Evolutionary conservation across 2,888 invertebrate genomes (phyloP).

Genomic region (Heliconius cydno): DNA sequence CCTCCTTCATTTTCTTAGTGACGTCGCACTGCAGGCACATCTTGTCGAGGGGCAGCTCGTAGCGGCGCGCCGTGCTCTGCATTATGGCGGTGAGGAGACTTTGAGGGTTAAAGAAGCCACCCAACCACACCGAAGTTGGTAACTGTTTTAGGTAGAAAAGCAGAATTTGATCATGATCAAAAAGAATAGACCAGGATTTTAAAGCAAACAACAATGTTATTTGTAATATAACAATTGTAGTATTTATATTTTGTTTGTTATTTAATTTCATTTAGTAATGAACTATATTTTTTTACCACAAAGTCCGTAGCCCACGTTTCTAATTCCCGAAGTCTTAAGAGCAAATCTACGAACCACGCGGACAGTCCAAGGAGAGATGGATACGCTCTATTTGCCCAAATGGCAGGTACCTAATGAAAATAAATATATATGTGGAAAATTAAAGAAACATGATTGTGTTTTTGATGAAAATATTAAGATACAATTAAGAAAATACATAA

Average conservation of each 20-base stretch:
- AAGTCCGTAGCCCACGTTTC: slow-evolving; percentile 98
- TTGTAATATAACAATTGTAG: no score
- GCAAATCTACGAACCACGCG: slow-evolving; percentile 96
- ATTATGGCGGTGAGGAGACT: slow-evolving; percentile 98
- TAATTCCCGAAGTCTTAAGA: slow-evolving; percentile 92
- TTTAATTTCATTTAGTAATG: no score
- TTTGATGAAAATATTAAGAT: not conserved
- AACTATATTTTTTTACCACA: slow-evolving; percentile 83
- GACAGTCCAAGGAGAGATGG: slow-evolving; percentile 94
- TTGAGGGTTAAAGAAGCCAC: slow-evolving; percentile 99
- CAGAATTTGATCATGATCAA: not conserved
- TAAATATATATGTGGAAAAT: not conserved
- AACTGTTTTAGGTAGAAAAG: slow-evolving; percentile 80
- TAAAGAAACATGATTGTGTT: not conserved
- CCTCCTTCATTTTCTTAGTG: slow-evolving; percentile 97
- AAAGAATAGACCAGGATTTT: no score
- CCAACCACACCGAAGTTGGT: slow-evolving; percentile 96
- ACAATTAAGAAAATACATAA: not conserved
- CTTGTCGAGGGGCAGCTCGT: slow-evolving; percentile 96
- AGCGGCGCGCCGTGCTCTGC: slow-evolving; percentile 97
- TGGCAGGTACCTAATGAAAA: slow-evolving; percentile 87
- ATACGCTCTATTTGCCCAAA: slow-evolving; percentile 95
- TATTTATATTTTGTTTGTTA: no score
- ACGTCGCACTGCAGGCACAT: slow-evolving; percentile 99
- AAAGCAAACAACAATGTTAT: no score